phyloP scores from a whole-genome alignment of 2,888 invertebrate species.

The Tetanocera ferruginea region DNA sequence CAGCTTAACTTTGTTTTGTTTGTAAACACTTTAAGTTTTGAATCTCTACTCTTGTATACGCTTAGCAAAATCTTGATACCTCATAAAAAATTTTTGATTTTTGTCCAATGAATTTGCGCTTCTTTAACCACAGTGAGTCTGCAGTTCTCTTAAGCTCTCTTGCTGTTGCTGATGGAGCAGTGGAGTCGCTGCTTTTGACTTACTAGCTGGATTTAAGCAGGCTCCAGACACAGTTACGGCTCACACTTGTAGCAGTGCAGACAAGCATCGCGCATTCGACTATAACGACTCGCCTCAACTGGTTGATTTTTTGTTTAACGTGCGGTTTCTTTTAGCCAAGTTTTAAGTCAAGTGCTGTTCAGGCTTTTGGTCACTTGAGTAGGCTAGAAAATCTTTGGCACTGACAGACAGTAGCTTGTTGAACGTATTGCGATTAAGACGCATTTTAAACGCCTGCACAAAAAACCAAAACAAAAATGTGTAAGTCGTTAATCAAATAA shows the following conservation, averaged over 20 bases:
- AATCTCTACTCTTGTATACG: no score
- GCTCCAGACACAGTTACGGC: constrained; percentile 28
- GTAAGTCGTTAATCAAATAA: neutral
- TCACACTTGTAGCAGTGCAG: constrained; percentile 34
- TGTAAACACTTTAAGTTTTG: no score
- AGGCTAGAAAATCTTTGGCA: neutral
- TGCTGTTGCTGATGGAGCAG: neutral
- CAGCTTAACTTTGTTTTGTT: no score
- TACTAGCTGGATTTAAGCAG: constrained; percentile 6
- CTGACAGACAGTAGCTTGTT: constrained; percentile 17
- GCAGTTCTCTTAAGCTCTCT: neutral
- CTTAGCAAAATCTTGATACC: no score
- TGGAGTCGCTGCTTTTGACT: neutral
- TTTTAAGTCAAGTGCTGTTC: neutral
- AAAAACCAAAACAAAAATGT: neutral
- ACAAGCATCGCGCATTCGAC: constrained; percentile 1
- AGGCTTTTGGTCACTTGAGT: neutral
- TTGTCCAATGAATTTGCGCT: neutral
- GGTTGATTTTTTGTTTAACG: neutral
- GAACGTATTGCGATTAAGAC: constrained; percentile 29
- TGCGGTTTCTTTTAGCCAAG: neutral
- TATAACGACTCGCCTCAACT: neutral
- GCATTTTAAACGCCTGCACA: neutral
- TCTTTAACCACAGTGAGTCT: neutral
- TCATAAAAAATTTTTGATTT: no score